phyloP scores from a whole-genome alignment of 2,113 vertebrate species.

The Pedionomus torquatus region DNA sequence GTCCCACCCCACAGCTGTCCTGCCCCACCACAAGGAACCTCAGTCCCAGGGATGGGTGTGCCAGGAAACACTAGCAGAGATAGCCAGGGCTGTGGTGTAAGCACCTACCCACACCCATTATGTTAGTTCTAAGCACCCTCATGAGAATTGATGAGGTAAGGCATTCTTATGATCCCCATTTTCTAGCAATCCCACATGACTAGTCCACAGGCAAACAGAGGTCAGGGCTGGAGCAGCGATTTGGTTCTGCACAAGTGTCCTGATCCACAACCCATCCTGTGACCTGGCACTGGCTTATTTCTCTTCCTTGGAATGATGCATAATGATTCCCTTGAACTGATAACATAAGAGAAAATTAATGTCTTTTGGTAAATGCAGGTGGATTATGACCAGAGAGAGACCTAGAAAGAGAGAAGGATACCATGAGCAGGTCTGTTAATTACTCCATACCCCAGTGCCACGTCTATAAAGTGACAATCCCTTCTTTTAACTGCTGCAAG shows the following conservation, averaged over 20 bases:
- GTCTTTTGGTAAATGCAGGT: not conserved
- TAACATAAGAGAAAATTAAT: not conserved
- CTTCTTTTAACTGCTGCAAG: not conserved
- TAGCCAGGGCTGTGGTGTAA: not conserved
- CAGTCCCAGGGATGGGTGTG: not conserved
- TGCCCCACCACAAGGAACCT: not conserved
- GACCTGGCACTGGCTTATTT: not conserved
- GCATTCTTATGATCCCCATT: not conserved
- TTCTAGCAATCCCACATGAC: not conserved
- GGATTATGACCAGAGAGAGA: not conserved
- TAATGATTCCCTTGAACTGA: not conserved
- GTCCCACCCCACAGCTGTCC: not conserved
- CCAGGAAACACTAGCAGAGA: not conserved
- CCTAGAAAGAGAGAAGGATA: not conserved
- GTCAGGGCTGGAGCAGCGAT: not conserved
- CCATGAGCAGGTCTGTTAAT: not conserved
- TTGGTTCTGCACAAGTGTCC: not conserved
- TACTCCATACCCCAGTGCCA: not conserved
- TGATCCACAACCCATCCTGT: not conserved
- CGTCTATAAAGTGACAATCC: not conserved
- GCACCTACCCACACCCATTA: not conserved
- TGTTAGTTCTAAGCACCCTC: not conserved
- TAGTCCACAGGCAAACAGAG: accelerated
- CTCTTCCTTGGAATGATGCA: not conserved
- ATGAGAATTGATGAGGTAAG: accelerated